These are phyloP conservation scores for Epistrophe eligans DNA, from an alignment of 2,888 invertebrate species.

Conservation along the genomic window DNA sequence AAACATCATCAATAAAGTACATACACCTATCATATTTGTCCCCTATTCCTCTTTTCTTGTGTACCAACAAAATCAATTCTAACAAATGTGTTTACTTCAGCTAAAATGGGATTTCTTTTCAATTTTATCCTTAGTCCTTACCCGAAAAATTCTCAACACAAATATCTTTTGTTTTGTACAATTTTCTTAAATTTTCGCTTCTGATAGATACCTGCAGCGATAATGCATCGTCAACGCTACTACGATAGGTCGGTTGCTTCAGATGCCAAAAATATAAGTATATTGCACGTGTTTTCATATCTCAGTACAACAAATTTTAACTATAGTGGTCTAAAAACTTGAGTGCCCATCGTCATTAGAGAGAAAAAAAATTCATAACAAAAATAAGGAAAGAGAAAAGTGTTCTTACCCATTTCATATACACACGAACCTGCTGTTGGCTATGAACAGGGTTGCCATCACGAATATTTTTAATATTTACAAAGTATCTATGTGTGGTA, in stretches of 20 bases:
- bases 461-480: not conserved
- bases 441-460: slow-evolving; percentile 6
- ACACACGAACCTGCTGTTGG: not conserved
- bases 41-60: not conserved
- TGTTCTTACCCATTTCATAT: not conserved
- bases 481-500: too few species aligned
- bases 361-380: slow-evolving; percentile 16
- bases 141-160: not conserved
- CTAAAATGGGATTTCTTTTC: not conserved
- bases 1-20: not conserved
- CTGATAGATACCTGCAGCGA: not conserved
- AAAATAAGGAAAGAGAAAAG: slow-evolving; percentile 36
- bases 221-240: not conserved
- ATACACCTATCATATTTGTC: not conserved
- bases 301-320: slow-evolving; percentile 29
- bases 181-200: not conserved
- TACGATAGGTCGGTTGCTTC: not conserved
- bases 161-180: not conserved
- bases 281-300: slow-evolving; percentile 64
- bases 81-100: not conserved
- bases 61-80: not conserved
- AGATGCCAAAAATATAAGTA: slow-evolving; percentile 22
- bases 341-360: slow-evolving; percentile 5
- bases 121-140: not conserved
- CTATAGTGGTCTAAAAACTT: slow-evolving; percentile 23